Evolutionary conservation across 1,140 invertebrate species (phyloP).

Genomic region (Drosophila kurseongensis): DNA sequence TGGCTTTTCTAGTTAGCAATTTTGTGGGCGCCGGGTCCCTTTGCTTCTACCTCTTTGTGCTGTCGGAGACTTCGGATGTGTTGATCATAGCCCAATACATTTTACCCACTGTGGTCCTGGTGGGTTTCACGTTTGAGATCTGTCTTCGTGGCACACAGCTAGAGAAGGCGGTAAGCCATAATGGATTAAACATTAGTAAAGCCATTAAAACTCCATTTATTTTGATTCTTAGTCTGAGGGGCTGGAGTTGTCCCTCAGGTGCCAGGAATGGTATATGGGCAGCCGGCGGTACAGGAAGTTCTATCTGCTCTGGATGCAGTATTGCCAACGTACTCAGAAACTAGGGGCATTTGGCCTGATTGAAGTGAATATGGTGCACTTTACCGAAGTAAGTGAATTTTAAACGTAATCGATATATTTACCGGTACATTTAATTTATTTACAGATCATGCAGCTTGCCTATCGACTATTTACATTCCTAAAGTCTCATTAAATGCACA

Average conservation of each 20-base stretch:
- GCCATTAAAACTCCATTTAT: too few species aligned
- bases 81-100: slow-evolving; percentile 28
- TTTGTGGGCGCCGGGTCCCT: slow-evolving; percentile 49
- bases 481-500: slow-evolving; percentile 35
- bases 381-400: slow-evolving; percentile 40
- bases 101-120: slow-evolving; percentile 15
- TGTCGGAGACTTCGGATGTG: slow-evolving; percentile 40
- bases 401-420: background rate
- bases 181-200: too few species aligned
- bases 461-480: slow-evolving; percentile 66
- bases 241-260: slow-evolving; percentile 17
- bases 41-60: slow-evolving; percentile 57
- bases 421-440: background rate
- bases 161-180: slow-evolving; percentile 49
- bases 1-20: slow-evolving; percentile 33
- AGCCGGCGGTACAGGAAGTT: slow-evolving; percentile 46
- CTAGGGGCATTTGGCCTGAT: slow-evolving; percentile 50
- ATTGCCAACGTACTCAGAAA: slow-evolving; percentile 34
- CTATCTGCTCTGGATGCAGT: slow-evolving; percentile 52
- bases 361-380: slow-evolving; percentile 66
- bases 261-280: slow-evolving; percentile 55
- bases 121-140: slow-evolving; percentile 52
- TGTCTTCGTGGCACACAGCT: slow-evolving; percentile 54
- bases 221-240: slow-evolving; percentile 23
- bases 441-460: slow-evolving; percentile 64